Percentiles rank a stretch among this genome's conserved stretches.
Conservation (phyloP, 2,888 invertebrate species). For the Petrolisthes manimaculis region DNA sequence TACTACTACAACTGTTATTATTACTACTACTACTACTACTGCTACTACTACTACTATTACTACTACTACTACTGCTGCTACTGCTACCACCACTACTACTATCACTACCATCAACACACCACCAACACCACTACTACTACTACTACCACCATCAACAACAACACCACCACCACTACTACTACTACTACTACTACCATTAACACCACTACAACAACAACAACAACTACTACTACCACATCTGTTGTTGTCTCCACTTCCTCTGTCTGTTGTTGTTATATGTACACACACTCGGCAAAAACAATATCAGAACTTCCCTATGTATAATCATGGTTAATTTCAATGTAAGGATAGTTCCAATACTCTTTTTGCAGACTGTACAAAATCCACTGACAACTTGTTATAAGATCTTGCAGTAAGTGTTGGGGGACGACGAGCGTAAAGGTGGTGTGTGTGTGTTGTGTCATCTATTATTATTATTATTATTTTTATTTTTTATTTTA, state of each 20-base stretch:
- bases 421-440: too few species aligned
- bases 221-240: too few species aligned
- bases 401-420: too few species aligned
- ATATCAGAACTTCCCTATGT: neutral
- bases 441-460: too few species aligned
- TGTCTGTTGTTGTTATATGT: too few species aligned
- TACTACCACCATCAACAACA: too few species aligned
- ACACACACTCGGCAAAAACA: too few species aligned
- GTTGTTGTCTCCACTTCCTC: too few species aligned
- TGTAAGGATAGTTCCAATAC: too few species aligned
- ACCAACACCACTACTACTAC: neutral
- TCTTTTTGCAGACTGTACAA: too few species aligned
- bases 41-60: neutral
- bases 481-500: neutral
- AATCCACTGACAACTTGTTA: too few species aligned
- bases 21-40: neutral
- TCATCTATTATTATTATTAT: neutral
- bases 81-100: neutral
- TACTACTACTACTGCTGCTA: neutral
- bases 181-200: neutral
- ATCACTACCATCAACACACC: neutral
- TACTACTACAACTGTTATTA: neutral
- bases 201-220: too few species aligned
- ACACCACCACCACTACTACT: neutral
- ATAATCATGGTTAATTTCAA: neutral